Evolutionary conservation across 2,113 vertebrate species (phyloP).

Genomic region (Tiliqua scincoides): DNA sequence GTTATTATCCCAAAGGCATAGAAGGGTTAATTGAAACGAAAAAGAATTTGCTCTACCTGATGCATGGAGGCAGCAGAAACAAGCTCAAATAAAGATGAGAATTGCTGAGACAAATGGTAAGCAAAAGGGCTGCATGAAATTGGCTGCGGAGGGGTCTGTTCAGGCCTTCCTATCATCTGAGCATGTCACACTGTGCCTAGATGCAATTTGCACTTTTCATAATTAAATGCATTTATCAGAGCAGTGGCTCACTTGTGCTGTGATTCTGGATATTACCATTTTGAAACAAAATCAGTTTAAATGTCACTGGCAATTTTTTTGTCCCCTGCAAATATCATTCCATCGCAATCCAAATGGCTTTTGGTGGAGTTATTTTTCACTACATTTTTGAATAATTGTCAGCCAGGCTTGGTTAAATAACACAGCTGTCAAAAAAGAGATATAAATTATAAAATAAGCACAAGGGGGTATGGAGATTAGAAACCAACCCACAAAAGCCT

Average conservation of each 20-base stretch:
- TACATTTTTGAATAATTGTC: neutral
- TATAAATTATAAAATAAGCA: neutral
- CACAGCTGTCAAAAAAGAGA: neutral
- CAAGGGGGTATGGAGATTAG: neutral
- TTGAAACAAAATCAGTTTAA: neutral
- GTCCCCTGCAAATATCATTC: neutral
- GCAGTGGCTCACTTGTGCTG: neutral
- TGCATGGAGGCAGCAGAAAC: neutral
- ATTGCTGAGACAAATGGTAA: neutral
- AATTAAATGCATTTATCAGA: fast-evolving
- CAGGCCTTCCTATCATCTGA: neutral
- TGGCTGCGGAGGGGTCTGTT: neutral
- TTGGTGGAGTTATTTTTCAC: neutral
- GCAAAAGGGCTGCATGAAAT: neutral
- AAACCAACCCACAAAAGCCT: neutral
- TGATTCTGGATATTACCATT: neutral
- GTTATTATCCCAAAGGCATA: fast-evolving
- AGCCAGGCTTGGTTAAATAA: neutral
- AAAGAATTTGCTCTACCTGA: neutral
- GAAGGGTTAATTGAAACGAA: neutral
- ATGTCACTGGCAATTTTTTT: neutral
- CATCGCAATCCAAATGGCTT: neutral
- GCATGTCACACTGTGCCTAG: neutral
- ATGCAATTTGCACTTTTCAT: constrained; percentile 1
- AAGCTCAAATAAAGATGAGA: neutral